phyloP scores from a whole-genome alignment of 2,113 vertebrate genomes.

The Benitochromis conjunctus region DNA sequence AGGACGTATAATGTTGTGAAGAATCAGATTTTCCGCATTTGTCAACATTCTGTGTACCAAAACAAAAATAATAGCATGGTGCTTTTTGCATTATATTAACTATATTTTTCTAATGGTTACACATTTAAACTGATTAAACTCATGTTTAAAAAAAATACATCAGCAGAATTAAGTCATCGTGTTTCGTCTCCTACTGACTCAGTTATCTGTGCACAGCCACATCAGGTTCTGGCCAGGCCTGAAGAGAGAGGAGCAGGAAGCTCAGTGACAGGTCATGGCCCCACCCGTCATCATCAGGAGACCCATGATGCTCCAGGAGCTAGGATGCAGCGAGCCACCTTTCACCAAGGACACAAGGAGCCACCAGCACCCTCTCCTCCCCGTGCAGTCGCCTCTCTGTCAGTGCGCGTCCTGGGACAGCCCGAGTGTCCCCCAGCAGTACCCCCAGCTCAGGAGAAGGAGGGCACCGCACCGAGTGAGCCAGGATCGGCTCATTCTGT shows the following conservation, averaged over 20 bases:
- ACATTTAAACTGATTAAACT: background rate
- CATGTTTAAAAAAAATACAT: background rate
- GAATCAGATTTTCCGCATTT: background rate
- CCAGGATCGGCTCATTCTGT: conserved; percentile 59
- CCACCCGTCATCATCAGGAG: conserved; percentile 32
- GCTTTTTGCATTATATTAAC: background rate
- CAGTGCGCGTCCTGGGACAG: conserved; percentile 74
- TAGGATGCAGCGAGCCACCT: conserved; percentile 54
- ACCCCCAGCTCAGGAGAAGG: conserved; percentile 64
- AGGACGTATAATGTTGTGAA: background rate
- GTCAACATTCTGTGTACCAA: background rate
- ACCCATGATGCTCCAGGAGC: conserved; percentile 60
- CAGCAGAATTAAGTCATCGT: background rate
- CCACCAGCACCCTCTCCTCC: conserved; percentile 69
- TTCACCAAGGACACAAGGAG: conserved; percentile 61
- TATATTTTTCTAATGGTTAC: background rate
- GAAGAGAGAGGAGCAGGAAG: conserved; percentile 40
- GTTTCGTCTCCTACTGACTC: background rate
- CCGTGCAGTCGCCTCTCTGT: conserved; percentile 75
- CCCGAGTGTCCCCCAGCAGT: conserved; percentile 60
- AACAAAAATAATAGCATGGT: background rate
- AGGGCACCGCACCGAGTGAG: conserved; percentile 53
- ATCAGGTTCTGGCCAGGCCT: conserved; percentile 16
- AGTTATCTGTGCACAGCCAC: conserved; percentile 22
- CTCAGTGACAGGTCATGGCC: background rate